A percentile compares a stretch with the other conserved stretches of the same genome.
Evolutionary conservation across 53 echinoderm and acorn worm species (phyloP).

Genomic region (Paracentrotus lividus): DNA sequence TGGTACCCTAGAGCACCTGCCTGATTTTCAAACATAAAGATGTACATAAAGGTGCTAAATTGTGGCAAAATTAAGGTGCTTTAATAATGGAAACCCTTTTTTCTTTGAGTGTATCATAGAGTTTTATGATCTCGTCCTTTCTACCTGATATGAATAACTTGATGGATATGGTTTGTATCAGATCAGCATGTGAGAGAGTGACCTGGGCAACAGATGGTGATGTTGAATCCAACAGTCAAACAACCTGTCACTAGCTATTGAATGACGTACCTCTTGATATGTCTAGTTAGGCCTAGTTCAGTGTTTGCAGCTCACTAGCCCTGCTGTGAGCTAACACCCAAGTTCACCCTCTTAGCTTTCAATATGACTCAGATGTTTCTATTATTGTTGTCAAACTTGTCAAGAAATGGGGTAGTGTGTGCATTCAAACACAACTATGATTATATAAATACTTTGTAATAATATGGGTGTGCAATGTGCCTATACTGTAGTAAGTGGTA

Average conservation of each 20-base stretch:
- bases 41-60: too few relatives aligned
- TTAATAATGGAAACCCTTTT: too few relatives aligned
- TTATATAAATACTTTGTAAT: too few relatives aligned
- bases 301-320: neutral
- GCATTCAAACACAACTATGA: too few relatives aligned
- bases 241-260: conserved; percentile 25
- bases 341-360: neutral
- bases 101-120: too few relatives aligned
- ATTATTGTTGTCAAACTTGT: conserved; percentile 34
- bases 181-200: neutral
- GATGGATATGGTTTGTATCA: neutral
- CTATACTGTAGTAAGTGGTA: neutral
- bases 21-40: too few relatives aligned
- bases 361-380: neutral
- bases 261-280: neutral
- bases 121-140: too few relatives aligned
- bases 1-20: too few relatives aligned
- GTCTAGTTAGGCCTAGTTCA: neutral
- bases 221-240: conserved; percentile 39
- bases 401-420: neutral
- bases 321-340: conserved; percentile 33
- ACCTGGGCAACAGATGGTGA: conserved; percentile 33
- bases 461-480: neutral
- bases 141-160: neutral
- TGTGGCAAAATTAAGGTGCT: too few relatives aligned